Evolutionary conservation across 1,140 invertebrate genomes (phyloP), one percentile per base, ranked within the genome.

Genomic region (Ostrea edulis): DNA sequence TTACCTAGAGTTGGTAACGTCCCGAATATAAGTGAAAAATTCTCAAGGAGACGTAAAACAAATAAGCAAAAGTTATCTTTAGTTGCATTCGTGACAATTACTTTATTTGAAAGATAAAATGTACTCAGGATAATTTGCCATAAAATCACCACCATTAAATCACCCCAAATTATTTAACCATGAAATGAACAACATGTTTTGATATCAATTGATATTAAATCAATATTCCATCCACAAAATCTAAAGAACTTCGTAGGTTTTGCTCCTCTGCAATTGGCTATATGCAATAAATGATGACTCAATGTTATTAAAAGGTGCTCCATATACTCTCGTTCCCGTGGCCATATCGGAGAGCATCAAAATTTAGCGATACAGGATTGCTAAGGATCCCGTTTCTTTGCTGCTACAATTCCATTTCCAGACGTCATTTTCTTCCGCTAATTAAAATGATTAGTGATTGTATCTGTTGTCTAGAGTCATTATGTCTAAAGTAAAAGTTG

Each of bases 371-470:
- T 22, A 77, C 12, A 77, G 68, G 25, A 77, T 77, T 29, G 22
- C 25, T 8, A 14, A 8, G 29, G 25, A 25, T 77, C 68, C 12
- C 25, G 55, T 77, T 77, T 77, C 29, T 77, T 77, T 25, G 29
- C 3, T 77, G 68, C 68, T 11, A 77, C 68, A 77, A 77, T 77
- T n/a, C 68, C 14, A 62, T 62, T 77, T 77, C 25, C 68, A 77
- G 29, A 77, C 68, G 68, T 77, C 68, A 77, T 77, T 77, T 29
- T 77, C 68, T 77, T 77, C 68, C 68, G 68, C 68, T 29, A 77
- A 77, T 77, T 77, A 29, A 77, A 77, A 77, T 77, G 68, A 77
- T 77, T 77, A 25, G 68, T 77, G 68, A 77, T 77, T 25, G 25
- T 77, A 77, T 77, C 68, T 77, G 68, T 77, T 77, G 68, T 29